phyloP scores from a whole-genome alignment of 2,113 vertebrate genomes.

The Ginglymostoma cirratum region DNA sequence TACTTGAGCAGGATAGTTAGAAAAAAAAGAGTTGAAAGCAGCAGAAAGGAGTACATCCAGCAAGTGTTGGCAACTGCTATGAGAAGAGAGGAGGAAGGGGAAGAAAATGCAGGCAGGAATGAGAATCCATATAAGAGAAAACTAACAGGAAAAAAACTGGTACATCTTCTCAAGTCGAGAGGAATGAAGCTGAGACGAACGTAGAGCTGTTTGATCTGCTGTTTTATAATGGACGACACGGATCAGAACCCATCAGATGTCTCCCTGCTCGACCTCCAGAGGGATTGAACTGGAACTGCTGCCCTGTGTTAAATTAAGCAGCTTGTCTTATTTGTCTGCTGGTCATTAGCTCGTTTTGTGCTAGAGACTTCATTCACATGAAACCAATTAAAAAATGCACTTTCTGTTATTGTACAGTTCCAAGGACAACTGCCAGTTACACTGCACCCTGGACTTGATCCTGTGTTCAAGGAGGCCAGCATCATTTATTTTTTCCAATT shows the following conservation, averaged over 20 bases:
- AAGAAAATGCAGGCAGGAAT: no score
- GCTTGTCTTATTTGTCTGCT: not conserved
- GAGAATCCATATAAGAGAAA: no score
- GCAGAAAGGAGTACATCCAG: not conserved
- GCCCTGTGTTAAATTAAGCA: not conserved
- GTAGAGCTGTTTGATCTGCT: not conserved
- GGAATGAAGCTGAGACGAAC: not conserved
- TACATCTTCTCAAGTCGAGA: not conserved
- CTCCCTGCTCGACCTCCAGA: not conserved
- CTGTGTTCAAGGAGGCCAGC: not conserved
- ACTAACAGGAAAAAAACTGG: no score
- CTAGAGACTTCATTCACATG: not conserved
- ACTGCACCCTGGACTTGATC: not conserved
- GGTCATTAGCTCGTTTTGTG: not conserved
- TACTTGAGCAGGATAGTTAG: not conserved
- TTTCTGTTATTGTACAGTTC: not conserved
- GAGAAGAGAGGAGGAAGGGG: not conserved
- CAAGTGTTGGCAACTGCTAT: no score
- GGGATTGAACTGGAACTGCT: not conserved
- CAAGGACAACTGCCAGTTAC: not conserved
- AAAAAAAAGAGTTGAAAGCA: not conserved
- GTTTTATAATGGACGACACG: not conserved
- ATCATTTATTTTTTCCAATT: not conserved
- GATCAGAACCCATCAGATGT: not conserved
- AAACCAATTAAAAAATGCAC: not conserved